Base-by-base conservation (phyloP, 1,140 invertebrate species). In the Prorops nasuta region DNA sequence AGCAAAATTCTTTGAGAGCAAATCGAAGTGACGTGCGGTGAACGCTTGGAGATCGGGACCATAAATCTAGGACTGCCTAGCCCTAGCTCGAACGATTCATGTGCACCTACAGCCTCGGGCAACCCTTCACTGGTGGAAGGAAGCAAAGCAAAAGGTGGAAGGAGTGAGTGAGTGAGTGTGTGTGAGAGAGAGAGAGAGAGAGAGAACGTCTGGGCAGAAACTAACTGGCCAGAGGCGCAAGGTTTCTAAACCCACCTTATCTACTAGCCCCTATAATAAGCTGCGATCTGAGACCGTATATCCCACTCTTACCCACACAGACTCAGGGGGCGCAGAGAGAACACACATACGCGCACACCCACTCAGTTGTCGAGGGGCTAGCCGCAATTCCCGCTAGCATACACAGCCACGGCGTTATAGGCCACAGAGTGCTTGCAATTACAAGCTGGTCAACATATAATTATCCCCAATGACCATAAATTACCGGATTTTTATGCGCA, bases 371-470 rank as follows among this genome's bases (percentile, higher is more conserved):
- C 56, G 54, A 47, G 42, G 49, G 54, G 58, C 58, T 59, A 52
- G 48, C 51, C 51, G 51, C 56, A 56, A 58, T 59, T 52, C 52
- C 41, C 34, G 48, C 20, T 40, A 44, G 49, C 45, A 35, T 60
- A 54, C 43, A 43, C 19, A 46, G 21, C 19, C 45, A 34, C 32
- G 39, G 48, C 48, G 52, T 44, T 58, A 50, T 54, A 54, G 61
- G 56, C 59, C 51, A 64, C 59, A 56, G 44, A 72, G 58, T 65
- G 66, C 64, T 76, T 72, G 75, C 75, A 76, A 76, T 77, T 77
- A 77, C 73, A 76, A 77, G 68, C 74, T 76, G 75, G 71, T 76
- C 75, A 77, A 76, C 74, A 76, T 77, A 76, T 77, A 76, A 77
- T 77, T 77, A 77, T 77, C 69, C 60, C 64, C 72, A 76, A 76